Evolutionary conservation across 2,888 invertebrate genomes (phyloP), one percentile per base, ranked within the genome.

Genomic region (Alcis repandata): DNA sequence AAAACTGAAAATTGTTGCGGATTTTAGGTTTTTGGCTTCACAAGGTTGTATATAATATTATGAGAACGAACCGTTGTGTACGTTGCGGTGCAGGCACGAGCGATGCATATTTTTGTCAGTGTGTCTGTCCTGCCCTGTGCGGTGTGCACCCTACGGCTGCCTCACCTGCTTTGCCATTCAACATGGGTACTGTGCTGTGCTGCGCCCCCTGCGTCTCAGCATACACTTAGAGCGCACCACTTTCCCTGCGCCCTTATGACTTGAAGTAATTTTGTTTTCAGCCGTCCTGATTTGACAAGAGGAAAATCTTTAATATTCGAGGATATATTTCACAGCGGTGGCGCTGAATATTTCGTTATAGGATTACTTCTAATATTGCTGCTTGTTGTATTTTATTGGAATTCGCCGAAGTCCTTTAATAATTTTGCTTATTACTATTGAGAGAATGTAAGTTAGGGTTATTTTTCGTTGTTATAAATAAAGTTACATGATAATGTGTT

Each of bases 351-450:
- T 20, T 2, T 70, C 4, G 38, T 63, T 3, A 58, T 57, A 32
- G 62, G 53, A 36, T 36, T 63, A 6, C 48, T 67, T 41, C 27
- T 70, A 27, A 20, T 57, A 8, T 45, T 58, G 13, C 58, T 67
- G 19, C 38, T 51, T 11, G 48, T 33, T 51, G 49, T 45, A 9
- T 52, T 57, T 45, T 64, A 56, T 53, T 70, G 62, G 53, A 43
- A 61, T 13, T 43, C 59, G 10, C 67, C 69, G 2, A 56, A 32
- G 52, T 49, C 60, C n/a, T 52, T 56, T 51, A 8, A 19, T 2
- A 36, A 13, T 19, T 41, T 64, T 15, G 20, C 59, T 10, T 33
- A 59, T 51, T 48, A 38, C 20, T 36, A 51, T 20, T 51, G 36
- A 51, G 36, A 33, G 10, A 19, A 27, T 20, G n/a, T 6, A 41